Conservation (phyloP, 2,797 vertebrate species). For the Iguana delicatissima region DNA sequence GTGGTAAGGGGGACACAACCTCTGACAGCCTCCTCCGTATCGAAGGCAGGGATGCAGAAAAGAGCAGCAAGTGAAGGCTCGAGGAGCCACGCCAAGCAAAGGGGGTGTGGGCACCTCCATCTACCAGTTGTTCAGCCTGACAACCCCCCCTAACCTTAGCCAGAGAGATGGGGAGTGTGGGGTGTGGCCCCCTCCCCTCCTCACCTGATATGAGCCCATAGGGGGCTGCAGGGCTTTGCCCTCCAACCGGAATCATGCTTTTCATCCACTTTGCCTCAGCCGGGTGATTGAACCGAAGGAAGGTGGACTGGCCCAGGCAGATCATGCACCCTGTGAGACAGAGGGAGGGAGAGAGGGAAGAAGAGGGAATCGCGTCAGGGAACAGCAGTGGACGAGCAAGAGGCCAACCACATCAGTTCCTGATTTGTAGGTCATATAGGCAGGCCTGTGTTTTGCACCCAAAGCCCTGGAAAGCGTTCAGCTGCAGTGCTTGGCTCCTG, state of each 20-base stretch:
- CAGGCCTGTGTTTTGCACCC: background rate
- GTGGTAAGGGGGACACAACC: background rate
- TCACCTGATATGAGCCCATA: slow-evolving; percentile 84
- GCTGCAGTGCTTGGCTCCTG: background rate
- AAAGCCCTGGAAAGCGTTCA: background rate
- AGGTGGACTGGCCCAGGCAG: slow-evolving; percentile 94
- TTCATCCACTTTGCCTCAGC: slow-evolving; percentile 97
- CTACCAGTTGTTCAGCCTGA: background rate
- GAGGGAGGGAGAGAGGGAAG: background rate
- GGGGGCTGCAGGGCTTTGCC: slow-evolving; percentile 68
- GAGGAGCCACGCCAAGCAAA: too few species aligned
- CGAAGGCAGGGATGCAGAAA: too few species aligned
- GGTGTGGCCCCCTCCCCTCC: background rate
- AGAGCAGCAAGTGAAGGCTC: background rate
- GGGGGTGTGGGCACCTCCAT: too few species aligned
- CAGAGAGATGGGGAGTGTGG: background rate
- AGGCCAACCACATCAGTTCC: background rate
- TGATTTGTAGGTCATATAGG: too few species aligned
- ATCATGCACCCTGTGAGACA: slow-evolving; percentile 91
- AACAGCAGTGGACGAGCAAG: background rate
- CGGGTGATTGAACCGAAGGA: slow-evolving; percentile 97
- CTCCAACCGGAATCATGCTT: slow-evolving; percentile 89
- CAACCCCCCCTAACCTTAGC: background rate
- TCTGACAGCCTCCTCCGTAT: too few species aligned
- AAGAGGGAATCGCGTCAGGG: background rate